These are phyloP conservation scores for Allobates femoralis DNA, from an alignment of 2,797 vertebrate genomes.

Conservation along the genomic window DNA sequence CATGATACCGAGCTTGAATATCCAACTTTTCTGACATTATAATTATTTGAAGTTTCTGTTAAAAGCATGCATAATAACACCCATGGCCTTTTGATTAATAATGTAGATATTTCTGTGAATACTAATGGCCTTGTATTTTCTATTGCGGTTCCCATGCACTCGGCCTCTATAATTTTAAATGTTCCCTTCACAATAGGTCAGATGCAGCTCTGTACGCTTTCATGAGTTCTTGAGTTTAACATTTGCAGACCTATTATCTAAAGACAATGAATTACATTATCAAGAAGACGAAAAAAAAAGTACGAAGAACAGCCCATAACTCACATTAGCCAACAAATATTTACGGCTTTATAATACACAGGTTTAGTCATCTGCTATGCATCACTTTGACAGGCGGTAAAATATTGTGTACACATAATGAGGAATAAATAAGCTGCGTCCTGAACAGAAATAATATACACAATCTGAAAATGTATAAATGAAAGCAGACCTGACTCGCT, in stretches of 20 bases:
- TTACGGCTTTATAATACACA: conserved; percentile 14
- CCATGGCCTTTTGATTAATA: background rate
- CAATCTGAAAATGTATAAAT: background rate
- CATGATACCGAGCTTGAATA: background rate
- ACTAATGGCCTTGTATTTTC: background rate
- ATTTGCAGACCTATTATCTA: conserved; percentile 27
- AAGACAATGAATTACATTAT: conserved; percentile 22
- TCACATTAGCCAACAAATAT: conserved; percentile 38
- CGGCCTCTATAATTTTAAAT: background rate
- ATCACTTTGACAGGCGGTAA: conserved; percentile 18
- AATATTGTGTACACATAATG: conserved; percentile 12
- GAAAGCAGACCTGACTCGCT: background rate
- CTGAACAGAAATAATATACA: background rate
- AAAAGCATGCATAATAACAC: background rate
- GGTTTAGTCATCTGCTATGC: conserved; percentile 26
- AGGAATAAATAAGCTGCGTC: background rate
- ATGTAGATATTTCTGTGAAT: background rate
- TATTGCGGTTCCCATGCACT: background rate
- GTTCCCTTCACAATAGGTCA: conserved; percentile 29
- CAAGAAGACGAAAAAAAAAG: background rate
- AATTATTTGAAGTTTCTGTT: background rate
- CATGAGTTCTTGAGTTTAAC: conserved; percentile 29
- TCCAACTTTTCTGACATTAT: background rate
- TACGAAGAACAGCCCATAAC: conserved; percentile 6
- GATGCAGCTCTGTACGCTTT: background rate